Evolutionary conservation across 2,797 vertebrate species (phyloP), one percentile per base, ranked within the genome.

Genomic region (Mycteria americana): DNA sequence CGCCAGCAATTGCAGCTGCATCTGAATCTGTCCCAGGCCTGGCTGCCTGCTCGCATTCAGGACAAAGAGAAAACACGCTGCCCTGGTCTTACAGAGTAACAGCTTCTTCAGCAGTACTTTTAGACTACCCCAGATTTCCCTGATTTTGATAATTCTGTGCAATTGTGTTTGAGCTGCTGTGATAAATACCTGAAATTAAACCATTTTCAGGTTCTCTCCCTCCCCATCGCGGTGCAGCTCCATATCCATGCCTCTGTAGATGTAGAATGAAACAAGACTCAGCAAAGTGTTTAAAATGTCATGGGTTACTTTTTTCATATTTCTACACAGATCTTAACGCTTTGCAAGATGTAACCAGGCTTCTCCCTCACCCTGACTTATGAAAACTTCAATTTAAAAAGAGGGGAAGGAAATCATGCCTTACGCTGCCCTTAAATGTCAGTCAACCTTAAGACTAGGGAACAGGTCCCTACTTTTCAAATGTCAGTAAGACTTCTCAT

Each of bases 401-500:
- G 81, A 97, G 73, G 65, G 83, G 51, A 86, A 94, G 86, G 75
- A 98, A 97, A 97, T 88, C 95, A 92, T 60, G 77, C 91, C 93
- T 97, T 93, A 84, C 14, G 60, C 89, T 96, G 88, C 97, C 97
- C 97, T 96, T 97, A 98, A 98, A 98, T 98, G 98, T 97, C 98
- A 98, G 81, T 98, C 98, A 98, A 94, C 96, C 95, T 97, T 91
- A 92, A 96, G 97, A 96, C 85, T 39, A 96, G 90, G 94, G 93
- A 97, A 96, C 89, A 33, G 72, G 97, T 96, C 97, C 95, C 97
- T 97, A 96, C 97, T 98, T 98, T 95, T 97, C 97, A 98, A 98
- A 98, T 98, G 98, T 98, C 98, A 98, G 95, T 93, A 98, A 97
- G 97, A 97, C 95, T 97, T 97, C 96, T 97, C 97, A 98, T 97